Evolutionary conservation across 2,113 vertebrate genomes (phyloP).

Genomic region (Heteronetta atricapilla): DNA sequence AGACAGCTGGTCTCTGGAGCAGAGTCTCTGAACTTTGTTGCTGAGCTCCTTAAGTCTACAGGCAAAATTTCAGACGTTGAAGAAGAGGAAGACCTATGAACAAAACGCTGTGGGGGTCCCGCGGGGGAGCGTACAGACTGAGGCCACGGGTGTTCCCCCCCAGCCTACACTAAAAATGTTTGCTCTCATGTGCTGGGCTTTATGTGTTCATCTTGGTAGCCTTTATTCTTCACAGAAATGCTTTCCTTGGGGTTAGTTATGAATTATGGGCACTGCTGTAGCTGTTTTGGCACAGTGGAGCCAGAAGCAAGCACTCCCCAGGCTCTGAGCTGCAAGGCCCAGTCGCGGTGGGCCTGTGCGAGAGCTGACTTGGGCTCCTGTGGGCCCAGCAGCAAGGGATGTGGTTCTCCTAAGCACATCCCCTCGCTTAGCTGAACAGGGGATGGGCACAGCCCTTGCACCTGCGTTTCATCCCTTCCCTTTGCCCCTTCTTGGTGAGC

Average conservation of each 20-base stretch:
- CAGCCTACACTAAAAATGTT: not conserved
- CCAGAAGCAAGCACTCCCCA: not conserved
- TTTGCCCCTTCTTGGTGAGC: not conserved
- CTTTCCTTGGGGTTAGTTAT: not conserved
- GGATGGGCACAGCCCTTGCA: not conserved
- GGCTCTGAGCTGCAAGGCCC: not conserved
- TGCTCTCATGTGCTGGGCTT: not conserved
- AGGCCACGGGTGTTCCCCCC: not conserved
- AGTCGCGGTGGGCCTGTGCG: fast-evolving
- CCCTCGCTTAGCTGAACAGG: not conserved
- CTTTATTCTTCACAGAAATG: not conserved
- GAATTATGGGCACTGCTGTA: not conserved
- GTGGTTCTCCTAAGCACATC: not conserved
- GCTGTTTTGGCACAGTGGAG: not conserved
- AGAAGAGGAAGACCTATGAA: not conserved
- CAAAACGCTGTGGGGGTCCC: not conserved
- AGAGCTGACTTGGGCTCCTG: not conserved
- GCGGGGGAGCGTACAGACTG: fast-evolving
- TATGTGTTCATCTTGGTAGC: not conserved
- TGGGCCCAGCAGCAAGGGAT: not conserved
- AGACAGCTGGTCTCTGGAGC: conserved; percentile 40
- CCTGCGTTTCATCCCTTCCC: not conserved
- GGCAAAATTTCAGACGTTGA: conserved; percentile 60
- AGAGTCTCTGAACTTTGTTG: not conserved
- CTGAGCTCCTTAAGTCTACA: conserved; percentile 67